Conservation (phyloP, 92 coral and sea anemone species). For the Scolanthus callimorphus region DNA sequence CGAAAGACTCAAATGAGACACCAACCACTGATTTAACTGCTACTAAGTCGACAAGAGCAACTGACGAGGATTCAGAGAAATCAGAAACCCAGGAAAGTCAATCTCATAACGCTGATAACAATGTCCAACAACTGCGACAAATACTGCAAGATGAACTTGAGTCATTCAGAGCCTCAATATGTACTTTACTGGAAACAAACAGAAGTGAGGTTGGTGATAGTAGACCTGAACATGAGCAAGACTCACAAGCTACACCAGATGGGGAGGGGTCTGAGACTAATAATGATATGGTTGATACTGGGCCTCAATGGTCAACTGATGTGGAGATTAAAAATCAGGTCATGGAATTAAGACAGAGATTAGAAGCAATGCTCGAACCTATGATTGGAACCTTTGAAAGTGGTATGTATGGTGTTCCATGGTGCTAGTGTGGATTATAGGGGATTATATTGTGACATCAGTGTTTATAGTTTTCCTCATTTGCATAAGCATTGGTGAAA, state of each 20-base stretch:
- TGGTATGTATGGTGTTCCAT: no score
- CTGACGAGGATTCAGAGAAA: background rate
- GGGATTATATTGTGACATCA: no score
- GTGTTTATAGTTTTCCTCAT: no score
- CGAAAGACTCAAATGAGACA: constrained; percentile 3
- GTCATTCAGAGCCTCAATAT: constrained; percentile 2
- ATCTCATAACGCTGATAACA: background rate
- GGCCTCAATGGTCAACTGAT: no score
- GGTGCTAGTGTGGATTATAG: no score
- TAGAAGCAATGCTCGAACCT: background rate
- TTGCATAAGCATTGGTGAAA: no score
- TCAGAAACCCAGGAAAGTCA: background rate
- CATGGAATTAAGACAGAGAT: background rate
- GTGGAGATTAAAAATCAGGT: background rate
- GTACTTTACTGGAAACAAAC: background rate
- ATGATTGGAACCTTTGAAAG: no score
- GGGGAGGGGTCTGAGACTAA: background rate
- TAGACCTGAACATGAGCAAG: background rate
- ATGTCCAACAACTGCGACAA: background rate
- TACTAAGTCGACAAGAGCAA: background rate
- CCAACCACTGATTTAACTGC: no score
- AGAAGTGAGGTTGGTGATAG: background rate
- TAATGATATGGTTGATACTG: background rate
- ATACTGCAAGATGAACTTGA: constrained; percentile 19
- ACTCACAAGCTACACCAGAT: background rate